Percentiles rank a stretch among this genome's conserved stretches.
These are phyloP conservation scores for Pyxicephalus adspersus DNA, from an alignment of 2,113 vertebrate species.

Conservation along the genomic window DNA sequence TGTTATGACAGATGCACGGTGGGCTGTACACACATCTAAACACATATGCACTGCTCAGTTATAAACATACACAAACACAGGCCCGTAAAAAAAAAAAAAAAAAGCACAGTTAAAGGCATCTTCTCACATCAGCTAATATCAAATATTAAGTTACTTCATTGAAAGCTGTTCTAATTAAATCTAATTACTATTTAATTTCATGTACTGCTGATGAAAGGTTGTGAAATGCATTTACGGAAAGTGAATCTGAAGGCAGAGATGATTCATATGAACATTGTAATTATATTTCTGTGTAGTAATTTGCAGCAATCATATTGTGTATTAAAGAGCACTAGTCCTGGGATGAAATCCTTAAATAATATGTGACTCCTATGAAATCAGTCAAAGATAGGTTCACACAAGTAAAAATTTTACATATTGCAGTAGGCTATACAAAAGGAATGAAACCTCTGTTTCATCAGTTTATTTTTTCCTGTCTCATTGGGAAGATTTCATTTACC, in stretches of 20 bases:
- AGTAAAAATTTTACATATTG: too few relatives aligned
- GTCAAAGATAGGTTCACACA: too few relatives aligned
- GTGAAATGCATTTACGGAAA: conserved; percentile 27
- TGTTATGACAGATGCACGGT: neutral
- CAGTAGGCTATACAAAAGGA: too few relatives aligned
- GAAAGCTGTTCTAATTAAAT: conserved; percentile 35
- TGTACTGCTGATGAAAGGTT: conserved; percentile 19
- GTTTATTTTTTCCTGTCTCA: too few relatives aligned
- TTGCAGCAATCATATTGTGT: conserved; percentile 35
- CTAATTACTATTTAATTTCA: conserved; percentile 35
- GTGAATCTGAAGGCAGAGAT: conserved; percentile 15
- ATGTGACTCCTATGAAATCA: too few relatives aligned
- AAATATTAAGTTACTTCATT: neutral
- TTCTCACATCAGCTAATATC: neutral
- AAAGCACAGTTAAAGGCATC: neutral
- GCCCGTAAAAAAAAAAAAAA: neutral
- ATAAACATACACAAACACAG: neutral
- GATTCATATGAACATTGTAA: conserved; percentile 32
- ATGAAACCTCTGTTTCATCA: too few relatives aligned
- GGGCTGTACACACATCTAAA: too few relatives aligned
- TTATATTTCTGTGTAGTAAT: conserved; percentile 29
- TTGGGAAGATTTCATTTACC: too few relatives aligned
- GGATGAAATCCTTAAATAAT: too few relatives aligned
- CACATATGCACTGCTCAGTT: neutral
- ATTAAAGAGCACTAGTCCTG: neutral